Base-by-base conservation (phyloP, 2,113 vertebrate genomes). In the Dunckerocampus dactyliophorus region DNA sequence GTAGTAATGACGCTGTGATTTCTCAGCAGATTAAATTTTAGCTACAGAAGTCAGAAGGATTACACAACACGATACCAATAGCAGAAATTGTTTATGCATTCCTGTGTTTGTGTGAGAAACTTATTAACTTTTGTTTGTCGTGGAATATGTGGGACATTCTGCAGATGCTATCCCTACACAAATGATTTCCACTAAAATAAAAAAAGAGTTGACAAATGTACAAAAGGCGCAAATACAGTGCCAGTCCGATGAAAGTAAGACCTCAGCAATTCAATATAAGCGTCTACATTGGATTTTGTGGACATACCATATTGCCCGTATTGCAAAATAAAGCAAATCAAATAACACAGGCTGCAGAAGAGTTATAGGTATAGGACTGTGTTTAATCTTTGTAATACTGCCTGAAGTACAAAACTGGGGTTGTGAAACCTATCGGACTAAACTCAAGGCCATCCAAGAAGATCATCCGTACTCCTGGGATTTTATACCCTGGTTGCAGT, bases 121-220 rank as follows among this genome's bases (percentile, higher is more conserved):
- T n/a, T 59, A 39, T 57, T 62, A 51, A 43, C 51, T 47, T 59
- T 24, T 13, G 21, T 21, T n/a, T 28, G 21, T 53, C 53, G n/a
- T 20, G 14, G 59, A 45, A 5, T 28, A 16, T 28, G 1, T 21
- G 12, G 65, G 47, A 58, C 53, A 68, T 77, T 72, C 67, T 76
- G 58, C 61, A 72, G 49, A 80, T 74, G 46, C 60, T 63, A 17
- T 50, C 43, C 37, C 19, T 42, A 22, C 37, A 39, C 39, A 56
- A 46, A 61, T n/a, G n/a, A n/a, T n/a, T 54, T 73, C 56, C 24
- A 49, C 28, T 37, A 59, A 31, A 62, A 51, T 28, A n/a, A 52
- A 63, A 55, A 55, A 48, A 42, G 42, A 28, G 16, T 37, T 55
- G 17, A 39, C 60, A 21, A 59, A 61, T 39, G 48, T 12, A 9